Evolutionary conservation across 2,888 invertebrate species (phyloP), one percentile per base, ranked within the genome.

Genomic region (Steinernema scapterisci): DNA sequence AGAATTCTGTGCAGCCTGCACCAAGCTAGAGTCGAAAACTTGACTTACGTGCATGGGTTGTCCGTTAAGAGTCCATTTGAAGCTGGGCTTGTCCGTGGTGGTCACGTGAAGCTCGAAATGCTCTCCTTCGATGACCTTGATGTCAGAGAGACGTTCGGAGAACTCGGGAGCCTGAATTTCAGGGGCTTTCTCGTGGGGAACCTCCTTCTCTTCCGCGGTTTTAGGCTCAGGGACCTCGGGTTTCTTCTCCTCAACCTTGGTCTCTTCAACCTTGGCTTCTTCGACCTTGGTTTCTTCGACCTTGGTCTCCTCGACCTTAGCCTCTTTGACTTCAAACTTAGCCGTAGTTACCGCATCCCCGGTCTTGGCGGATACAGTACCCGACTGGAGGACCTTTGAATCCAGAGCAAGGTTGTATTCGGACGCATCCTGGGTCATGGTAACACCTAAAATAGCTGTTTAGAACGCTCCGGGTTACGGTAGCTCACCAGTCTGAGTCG

Each of bases 141-240:
- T 93, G 87, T 95, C 94, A 87, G 93, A 93, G 77, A 96, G 89
- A 25, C 92, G 92, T 56, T 95, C 93, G 73, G 93, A 87, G 89
- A 95, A 95, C 82, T 92, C 92, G 0, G 95, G 95, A 19, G 91
- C 91, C 80, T 92, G 78, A 44, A 73, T 75, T 72, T 80, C 83
- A 70, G 79, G 80, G 16, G 80, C 76, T 48, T 76, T 75, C 6
- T 31, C 45, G 21, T 23, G 73, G 5, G 75, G 77, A 16, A 52
- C 54, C 38, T 77, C 71, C 52, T 52, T 70, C 71, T 31, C 25
- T 27, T 52, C 76, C 7, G 75, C 75, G 13, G 51, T 45, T 38
- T 77, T 73, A 44, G 44, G 51, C 46, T 44, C 63, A 38, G 38
- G 38, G 43, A 44, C 51, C 45, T 74, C 73, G 1, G 73, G 46